Evolutionary conservation across 1,140 invertebrate species (phyloP).

Genomic region (Mamestra configurata): DNA sequence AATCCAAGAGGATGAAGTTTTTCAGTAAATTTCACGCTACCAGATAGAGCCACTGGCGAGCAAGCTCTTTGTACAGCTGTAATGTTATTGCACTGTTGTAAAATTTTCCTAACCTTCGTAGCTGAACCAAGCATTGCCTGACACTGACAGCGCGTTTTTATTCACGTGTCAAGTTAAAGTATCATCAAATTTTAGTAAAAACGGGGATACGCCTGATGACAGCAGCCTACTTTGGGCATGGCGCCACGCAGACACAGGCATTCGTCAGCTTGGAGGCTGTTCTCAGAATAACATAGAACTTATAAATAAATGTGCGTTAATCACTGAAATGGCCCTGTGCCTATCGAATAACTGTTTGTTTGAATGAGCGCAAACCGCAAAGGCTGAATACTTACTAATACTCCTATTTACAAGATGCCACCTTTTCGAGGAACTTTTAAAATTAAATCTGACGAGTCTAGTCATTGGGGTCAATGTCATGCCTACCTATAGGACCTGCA

Average conservation of each 20-base stretch:
- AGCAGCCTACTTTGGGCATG: too few relatives aligned
- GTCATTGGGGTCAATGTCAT: not conserved
- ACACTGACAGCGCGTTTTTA: too few relatives aligned
- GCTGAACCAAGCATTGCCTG: too few relatives aligned
- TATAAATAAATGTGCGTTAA: slow-evolving; percentile 18
- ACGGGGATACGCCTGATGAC: too few relatives aligned
- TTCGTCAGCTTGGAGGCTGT: not conserved
- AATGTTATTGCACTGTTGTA: too few relatives aligned
- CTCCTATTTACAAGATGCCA: not conserved
- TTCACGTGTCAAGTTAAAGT: too few relatives aligned
- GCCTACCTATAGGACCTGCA: not conserved
- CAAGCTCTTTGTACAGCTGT: too few relatives aligned
- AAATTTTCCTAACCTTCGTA: too few relatives aligned
- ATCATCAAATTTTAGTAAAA: too few relatives aligned
- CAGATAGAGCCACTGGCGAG: too few relatives aligned
- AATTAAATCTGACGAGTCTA: not conserved
- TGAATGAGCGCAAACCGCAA: slow-evolving; percentile 20
- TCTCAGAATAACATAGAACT: not conserved
- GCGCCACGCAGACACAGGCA: not conserved
- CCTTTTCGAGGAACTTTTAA: not conserved
- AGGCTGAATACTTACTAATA: not conserved
- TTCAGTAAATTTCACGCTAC: too few relatives aligned
- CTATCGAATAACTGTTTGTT: not conserved
- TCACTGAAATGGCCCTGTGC: not conserved
- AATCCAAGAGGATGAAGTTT: too few relatives aligned